These are phyloP conservation scores for Tachycineta bicolor DNA, from an alignment of 2,113 vertebrate genomes.

Conservation along the genomic window DNA sequence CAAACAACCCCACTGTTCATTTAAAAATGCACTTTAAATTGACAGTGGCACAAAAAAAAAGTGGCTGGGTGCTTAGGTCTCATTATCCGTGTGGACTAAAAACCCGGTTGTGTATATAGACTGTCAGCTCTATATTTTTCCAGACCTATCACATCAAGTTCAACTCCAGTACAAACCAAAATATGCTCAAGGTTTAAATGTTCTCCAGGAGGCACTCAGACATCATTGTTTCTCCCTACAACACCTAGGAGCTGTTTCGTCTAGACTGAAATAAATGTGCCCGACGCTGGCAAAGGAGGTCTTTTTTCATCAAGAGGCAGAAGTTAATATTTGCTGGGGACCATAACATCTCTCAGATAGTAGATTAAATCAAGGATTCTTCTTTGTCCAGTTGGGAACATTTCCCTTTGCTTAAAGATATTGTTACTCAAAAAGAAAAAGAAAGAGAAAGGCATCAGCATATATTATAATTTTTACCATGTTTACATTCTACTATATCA, in stretches of 20 bases:
- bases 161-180: constrained; percentile 24
- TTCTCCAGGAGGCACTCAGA: constrained; percentile 38
- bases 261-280: not conserved
- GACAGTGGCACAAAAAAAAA: constrained; percentile 49
- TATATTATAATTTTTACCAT: not conserved
- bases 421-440: not conserved
- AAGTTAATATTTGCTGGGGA: not conserved
- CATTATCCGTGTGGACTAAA: constrained; percentile 7
- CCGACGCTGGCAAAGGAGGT: not conserved
- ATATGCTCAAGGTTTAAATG: not conserved
- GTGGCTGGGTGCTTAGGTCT: constrained; percentile 18
- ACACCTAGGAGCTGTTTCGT: not conserved
- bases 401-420: not conserved
- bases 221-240: not conserved
- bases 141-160: constrained; percentile 47
- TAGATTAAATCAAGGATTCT: not conserved
- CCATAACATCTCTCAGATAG: not conserved
- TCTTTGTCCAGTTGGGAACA: not conserved
- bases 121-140: constrained; percentile 54
- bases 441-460: not conserved
- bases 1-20: constrained; percentile 57
- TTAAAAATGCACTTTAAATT: constrained; percentile 60
- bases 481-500: not conserved
- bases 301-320: not conserved
- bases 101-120: constrained; percentile 44